Conservation (phyloP, 1,140 invertebrate species). For the Sycophaga agraensis region DNA sequence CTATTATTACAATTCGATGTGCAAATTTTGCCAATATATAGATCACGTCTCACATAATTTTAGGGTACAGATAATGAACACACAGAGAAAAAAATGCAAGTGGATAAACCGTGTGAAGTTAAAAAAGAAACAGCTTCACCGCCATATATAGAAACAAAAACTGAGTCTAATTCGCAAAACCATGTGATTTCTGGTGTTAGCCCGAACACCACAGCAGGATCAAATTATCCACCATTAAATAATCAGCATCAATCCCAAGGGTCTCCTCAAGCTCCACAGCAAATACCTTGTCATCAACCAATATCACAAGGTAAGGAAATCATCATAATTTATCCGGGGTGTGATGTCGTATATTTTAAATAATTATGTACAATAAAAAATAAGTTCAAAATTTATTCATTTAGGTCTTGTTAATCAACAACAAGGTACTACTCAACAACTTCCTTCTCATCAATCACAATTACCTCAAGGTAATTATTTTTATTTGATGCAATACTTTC, state of each 20-base stretch:
- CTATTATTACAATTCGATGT: no score
- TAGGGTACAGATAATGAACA: constrained; percentile 45
- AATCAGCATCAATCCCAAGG: constrained; percentile 21
- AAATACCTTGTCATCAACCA: constrained; percentile 14
- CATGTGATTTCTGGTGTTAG: no score
- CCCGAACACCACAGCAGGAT: neutral
- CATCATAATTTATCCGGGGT: no score
- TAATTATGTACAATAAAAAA: no score
- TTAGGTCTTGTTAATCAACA: constrained; percentile 1
- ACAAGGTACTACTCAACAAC: neutral
- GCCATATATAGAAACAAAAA: constrained; percentile 43
- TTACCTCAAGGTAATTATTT: constrained; percentile 14
- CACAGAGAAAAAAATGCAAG: constrained; percentile 43
- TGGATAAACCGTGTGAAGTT: constrained; percentile 45
- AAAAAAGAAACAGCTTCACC: constrained; percentile 51
- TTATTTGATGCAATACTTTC: no score
- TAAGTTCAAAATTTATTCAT: neutral
- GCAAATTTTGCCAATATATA: no score
- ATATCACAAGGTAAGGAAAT: constrained; percentile 4
- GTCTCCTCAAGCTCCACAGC: constrained; percentile 32
- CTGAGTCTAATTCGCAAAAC: constrained; percentile 39
- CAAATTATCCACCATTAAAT: constrained; percentile 8
- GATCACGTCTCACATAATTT: neutral
- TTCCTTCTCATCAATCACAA: constrained; percentile 19
- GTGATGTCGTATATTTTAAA: no score